These are phyloP conservation scores for Zingel zingel DNA, from an alignment of 2,113 vertebrate species.

Conservation along the genomic window DNA sequence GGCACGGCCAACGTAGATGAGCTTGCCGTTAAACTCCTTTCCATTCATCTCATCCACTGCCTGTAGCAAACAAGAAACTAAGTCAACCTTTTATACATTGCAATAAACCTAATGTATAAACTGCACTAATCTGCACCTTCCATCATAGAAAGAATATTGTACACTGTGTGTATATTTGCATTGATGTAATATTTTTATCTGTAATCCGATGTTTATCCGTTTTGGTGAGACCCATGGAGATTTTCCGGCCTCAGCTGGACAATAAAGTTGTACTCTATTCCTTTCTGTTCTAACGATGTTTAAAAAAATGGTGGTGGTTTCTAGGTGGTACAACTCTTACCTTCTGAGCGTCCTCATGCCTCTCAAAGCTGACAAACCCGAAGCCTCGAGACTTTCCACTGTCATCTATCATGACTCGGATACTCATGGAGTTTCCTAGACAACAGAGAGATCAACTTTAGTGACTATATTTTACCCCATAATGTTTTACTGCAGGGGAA, in stretches of 20 bases:
- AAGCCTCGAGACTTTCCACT: slow-evolving; percentile 96
- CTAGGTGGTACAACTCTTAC: slow-evolving; percentile 65
- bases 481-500: neutral
- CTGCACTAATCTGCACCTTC: too few relatives aligned
- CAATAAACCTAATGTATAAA: too few relatives aligned
- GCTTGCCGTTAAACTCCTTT: slow-evolving; percentile 95
- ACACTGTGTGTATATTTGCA: too few relatives aligned
- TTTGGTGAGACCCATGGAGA: too few relatives aligned
- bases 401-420: slow-evolving; percentile 97
- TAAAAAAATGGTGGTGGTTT: neutral
- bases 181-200: too few relatives aligned
- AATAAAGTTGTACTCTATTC: too few relatives aligned
- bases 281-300: too few relatives aligned
- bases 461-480: neutral
- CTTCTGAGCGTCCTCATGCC: slow-evolving; percentile 97
- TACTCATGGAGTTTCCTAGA: slow-evolving; percentile 94
- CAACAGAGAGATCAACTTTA: slow-evolving; percentile 8
- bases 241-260: too few relatives aligned
- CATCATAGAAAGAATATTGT: too few relatives aligned
- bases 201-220: too few relatives aligned
- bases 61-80: slow-evolving; percentile 68
- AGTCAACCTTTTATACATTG: neutral
- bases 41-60: slow-evolving; percentile 99
- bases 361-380: slow-evolving; percentile 97
- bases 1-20: slow-evolving; percentile 96